A percentile compares a stretch with the other conserved stretches of the same genome.
These are phyloP conservation scores for Takifugu bimaculatus DNA, from an alignment of 2,113 vertebrate genomes.

Conservation along the genomic window DNA sequence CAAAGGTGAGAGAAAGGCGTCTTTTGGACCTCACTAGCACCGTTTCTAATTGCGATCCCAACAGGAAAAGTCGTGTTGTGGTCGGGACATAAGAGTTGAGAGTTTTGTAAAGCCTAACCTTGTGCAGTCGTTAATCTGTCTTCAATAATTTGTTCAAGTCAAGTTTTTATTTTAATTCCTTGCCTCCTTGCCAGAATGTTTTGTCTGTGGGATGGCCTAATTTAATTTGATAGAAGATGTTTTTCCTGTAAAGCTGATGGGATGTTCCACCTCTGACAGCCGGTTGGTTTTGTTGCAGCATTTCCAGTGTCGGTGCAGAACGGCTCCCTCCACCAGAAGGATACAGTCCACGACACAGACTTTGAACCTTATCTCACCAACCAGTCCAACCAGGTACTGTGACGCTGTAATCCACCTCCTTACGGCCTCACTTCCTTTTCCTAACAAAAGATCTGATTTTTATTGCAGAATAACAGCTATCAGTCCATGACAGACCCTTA, in stretches of 20 bases:
- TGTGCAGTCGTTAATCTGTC: too few relatives aligned
- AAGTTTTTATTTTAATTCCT: too few relatives aligned
- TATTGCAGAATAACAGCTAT: slow-evolving; percentile 91
- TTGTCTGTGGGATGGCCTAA: too few relatives aligned
- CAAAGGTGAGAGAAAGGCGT: slow-evolving; percentile 66
- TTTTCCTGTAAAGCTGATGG: neutral
- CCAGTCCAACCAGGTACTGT: slow-evolving; percentile 89
- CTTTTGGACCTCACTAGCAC: neutral
- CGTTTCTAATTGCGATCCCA: neutral
- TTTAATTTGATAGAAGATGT: neutral
- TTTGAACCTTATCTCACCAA: slow-evolving; percentile 95
- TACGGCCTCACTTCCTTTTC: neutral
- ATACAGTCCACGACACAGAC: slow-evolving; percentile 91
- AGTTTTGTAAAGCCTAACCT: too few relatives aligned
- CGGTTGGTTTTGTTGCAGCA: slow-evolving; percentile 44
- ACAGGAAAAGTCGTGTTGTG: too few relatives aligned
- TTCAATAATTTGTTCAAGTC: too few relatives aligned
- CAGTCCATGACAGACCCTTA: slow-evolving; percentile 98
- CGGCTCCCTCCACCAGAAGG: slow-evolving; percentile 96
- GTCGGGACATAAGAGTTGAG: too few relatives aligned
- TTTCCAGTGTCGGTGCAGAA: slow-evolving; percentile 87
- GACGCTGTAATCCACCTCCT: too few relatives aligned
- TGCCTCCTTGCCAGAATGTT: neutral
- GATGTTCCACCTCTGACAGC: slow-evolving; percentile 6
- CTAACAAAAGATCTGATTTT: neutral